phyloP scores from a whole-genome alignment of 2,797 vertebrate species.

The Tauraco hartlaubi region DNA sequence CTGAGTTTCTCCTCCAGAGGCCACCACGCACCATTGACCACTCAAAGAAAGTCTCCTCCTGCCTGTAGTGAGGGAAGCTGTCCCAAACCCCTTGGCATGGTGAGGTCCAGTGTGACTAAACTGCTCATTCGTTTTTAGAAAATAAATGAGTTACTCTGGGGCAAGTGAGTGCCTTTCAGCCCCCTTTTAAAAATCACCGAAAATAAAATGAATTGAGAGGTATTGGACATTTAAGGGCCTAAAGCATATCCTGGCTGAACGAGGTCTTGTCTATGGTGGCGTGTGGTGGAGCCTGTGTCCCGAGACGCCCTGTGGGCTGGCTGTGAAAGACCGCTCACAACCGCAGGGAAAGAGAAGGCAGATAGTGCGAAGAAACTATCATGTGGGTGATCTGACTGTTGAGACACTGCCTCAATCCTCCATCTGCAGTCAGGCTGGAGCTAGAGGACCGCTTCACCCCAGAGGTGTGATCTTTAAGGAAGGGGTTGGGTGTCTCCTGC shows the following conservation, averaged over 20 bases:
- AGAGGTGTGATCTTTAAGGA: background rate
- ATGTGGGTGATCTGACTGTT: background rate
- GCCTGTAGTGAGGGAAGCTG: background rate
- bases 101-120: background rate
- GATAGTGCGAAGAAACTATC: background rate
- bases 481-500: background rate
- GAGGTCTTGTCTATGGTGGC: background rate
- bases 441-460: background rate
- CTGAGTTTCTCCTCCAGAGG: background rate
- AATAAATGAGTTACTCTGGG: background rate
- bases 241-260: background rate
- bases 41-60: background rate
- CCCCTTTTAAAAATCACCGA: background rate
- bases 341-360: background rate
- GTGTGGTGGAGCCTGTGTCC: fast-evolving
- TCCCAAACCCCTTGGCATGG: background rate
- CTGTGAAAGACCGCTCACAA: fast-evolving
- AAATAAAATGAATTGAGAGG: background rate
- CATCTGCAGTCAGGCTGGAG: fast-evolving
- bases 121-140: background rate
- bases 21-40: fast-evolving
- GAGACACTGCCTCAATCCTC: background rate
- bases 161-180: background rate
- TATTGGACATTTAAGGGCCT: background rate
- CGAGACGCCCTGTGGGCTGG: fast-evolving